Evolutionary conservation across 2,888 invertebrate species (phyloP), one percentile per base, ranked within the genome.

Genomic region (Folsomia manolachei): DNA sequence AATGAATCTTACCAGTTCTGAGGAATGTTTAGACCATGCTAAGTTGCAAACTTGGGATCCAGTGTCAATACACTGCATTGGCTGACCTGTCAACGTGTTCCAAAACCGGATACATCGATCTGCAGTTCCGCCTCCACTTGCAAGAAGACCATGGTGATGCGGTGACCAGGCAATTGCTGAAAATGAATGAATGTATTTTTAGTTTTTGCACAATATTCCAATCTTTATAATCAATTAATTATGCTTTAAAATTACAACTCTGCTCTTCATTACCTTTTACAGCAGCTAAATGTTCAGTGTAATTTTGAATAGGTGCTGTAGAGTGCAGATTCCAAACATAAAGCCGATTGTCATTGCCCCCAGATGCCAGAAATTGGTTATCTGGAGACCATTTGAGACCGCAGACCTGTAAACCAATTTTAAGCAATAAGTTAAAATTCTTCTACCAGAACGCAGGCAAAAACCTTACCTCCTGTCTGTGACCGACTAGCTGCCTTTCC

Each of bases 311-410:
- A 0, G 97, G 97, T 1, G 90, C 88, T 1, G 91, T 85, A 0
- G 93, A 91, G 82, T 94, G 93, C 87, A 93, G 87, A 83, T 89
- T 89, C 96, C 96, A 97, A 7, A 97, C 94, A 84, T 94, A 92
- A 68, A 97, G 87, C 82, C 94, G 90, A 86, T 97, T 97, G 85
- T 99, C 99, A 84, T 99, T 99, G 70, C 98, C 99, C 51, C 99
- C 99, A 51, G 97, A 97, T 0, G 99, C 99, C 70, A 99, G 86
- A 83, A 95, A 95, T 85, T 96, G 95, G 81, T 95, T 95, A 84
- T 99, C 98, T 1, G 97, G 95, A 1, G 97, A 98, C 97, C 97
- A 98, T 84, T 97, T 97, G 64, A 99, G 86, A 0, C 98, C 98
- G 85, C 98, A 98, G 69, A 89, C 88, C 87, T 87, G 63, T 11